Percentiles rank a stretch among this genome's conserved stretches.
These are phyloP conservation scores for Oryzias curvinotus DNA, from an alignment of 2,113 vertebrate genomes.

Conservation along the genomic window DNA sequence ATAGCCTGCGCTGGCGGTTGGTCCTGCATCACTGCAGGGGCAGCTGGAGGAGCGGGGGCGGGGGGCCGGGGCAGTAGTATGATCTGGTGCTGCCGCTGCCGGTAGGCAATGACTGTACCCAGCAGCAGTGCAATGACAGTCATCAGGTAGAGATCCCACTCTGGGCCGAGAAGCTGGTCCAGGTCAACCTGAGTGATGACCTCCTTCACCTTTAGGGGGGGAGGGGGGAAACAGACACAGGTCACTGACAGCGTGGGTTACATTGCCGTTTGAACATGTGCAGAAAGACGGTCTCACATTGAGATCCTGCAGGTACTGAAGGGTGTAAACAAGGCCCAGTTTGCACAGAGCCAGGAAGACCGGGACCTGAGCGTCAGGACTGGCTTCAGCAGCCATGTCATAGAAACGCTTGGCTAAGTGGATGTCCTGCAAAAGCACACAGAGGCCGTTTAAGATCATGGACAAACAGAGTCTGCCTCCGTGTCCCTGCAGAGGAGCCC, in stretches of 20 bases:
- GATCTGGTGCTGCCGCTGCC: constrained; percentile 93
- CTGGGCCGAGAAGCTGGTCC: constrained; percentile 94
- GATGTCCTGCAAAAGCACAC: constrained; percentile 82
- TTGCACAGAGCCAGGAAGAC: constrained; percentile 97
- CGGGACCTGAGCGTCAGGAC: constrained; percentile 95
- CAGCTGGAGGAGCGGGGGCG: constrained; percentile 57
- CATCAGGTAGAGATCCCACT: constrained; percentile 99
- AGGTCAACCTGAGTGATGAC: constrained; percentile 87
- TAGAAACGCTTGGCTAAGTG: constrained; percentile 98
- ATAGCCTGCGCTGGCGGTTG: constrained; percentile 37
- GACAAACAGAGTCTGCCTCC: too few relatives aligned
- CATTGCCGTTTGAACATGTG: background rate
- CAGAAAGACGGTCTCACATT: constrained; percentile 83
- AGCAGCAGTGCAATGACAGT: constrained; percentile 93
- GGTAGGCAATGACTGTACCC: constrained; percentile 95
- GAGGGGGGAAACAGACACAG: background rate
- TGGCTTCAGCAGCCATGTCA: constrained; percentile 98
- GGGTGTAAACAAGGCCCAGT: constrained; percentile 87
- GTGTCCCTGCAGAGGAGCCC: constrained; percentile 10
- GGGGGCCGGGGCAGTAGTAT: constrained; percentile 70
- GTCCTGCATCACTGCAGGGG: constrained; percentile 66
- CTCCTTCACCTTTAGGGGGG: constrained; percentile 78
- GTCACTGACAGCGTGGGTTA: background rate
- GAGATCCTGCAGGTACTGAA: constrained; percentile 89
- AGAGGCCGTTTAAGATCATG: background rate